Evolutionary conservation across 2,113 vertebrate species (phyloP), one percentile per base, ranked within the genome.

Genomic region (Scomber scombrus): DNA sequence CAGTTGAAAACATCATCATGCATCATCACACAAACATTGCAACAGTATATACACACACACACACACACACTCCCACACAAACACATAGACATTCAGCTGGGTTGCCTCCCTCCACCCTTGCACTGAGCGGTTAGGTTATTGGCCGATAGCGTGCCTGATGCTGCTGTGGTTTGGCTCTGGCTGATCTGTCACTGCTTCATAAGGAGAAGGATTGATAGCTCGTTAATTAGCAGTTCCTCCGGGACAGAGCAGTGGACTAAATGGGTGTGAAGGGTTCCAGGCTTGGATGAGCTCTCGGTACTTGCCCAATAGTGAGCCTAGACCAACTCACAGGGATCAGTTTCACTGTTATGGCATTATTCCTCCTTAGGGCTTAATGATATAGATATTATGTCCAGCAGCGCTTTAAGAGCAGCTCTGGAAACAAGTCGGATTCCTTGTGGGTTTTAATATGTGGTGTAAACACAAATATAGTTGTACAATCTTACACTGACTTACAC

Each of bases 1-100:
- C 80, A 82, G 40, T 67, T 80, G 72, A 77, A 81, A 69, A 83
- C 76, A 82, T 88, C 68, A 86, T 84, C 81, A 75, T 74, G 81
- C 78, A 81, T 87, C 85, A 80, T 84, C 83, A 78, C 76, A 83
- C 85, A 89, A 81, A 82, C 82, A 80, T 49, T 77, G 71, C 70
- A 77, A 50, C 29, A 29, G 45, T 29, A 65, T 10, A 71, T n/a
- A n/a, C n/a, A n/a, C n/a, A n/a, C n/a, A n/a, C n/a, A 2, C 62
- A 72, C 29, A 12, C 69, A 61, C 77, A 84, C 47, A 71, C 29
- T 64, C 51, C 50, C 13, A 40, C 43, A 43, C 47, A 45, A 55
- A 43, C 65, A 45, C 19, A 21, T 49, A 43, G 18, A 55, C 14
- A 11, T 54, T 74, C 19, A 15, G 46, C 66, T 29, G 60, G 11